Evolutionary conservation across 2,797 vertebrate species (phyloP).

Genomic region (Gouania willdenowi): DNA sequence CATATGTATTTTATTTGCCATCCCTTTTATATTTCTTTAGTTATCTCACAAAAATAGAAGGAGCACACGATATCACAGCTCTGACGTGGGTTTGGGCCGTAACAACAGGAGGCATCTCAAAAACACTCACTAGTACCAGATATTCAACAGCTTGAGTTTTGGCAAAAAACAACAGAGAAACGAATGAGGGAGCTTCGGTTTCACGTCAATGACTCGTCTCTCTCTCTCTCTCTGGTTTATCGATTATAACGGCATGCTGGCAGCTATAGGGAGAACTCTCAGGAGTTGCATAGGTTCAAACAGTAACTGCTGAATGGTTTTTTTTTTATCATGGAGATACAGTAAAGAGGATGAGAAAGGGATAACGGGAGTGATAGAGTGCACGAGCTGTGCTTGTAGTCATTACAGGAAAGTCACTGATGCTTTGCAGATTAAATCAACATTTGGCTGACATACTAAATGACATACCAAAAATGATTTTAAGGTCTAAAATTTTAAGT

Average conservation of each 20-base stretch:
- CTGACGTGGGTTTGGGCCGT: constrained; percentile 66
- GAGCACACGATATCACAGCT: constrained; percentile 75
- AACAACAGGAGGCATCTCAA: constrained; percentile 56
- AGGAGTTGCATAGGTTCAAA: constrained; percentile 76
- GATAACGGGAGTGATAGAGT: constrained; percentile 3
- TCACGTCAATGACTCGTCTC: constrained; percentile 51
- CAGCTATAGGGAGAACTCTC: constrained; percentile 53
- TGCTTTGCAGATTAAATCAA: constrained; percentile 14
- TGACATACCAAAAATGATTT: no score
- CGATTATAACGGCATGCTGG: constrained; percentile 52
- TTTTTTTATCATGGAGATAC: no score
- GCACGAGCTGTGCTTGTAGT: constrained; percentile 31
- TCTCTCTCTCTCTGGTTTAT: constrained; percentile 51
- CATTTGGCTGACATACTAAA: no score
- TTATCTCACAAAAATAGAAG: constrained; percentile 82
- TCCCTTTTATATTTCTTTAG: constrained; percentile 69
- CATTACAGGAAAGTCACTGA: constrained; percentile 7
- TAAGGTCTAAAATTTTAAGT: no score
- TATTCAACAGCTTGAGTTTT: constrained; percentile 51
- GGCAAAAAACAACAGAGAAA: constrained; percentile 39
- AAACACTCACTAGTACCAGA: constrained; percentile 62
- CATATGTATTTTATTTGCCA: constrained; percentile 82
- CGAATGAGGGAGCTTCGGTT: constrained; percentile 47
- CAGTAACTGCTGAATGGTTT: constrained; percentile 53
- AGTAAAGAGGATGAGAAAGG: constrained; percentile 23